These are phyloP conservation scores for Chaenogobius annularis DNA, from an alignment of 2,113 vertebrate species.

Conservation along the genomic window DNA sequence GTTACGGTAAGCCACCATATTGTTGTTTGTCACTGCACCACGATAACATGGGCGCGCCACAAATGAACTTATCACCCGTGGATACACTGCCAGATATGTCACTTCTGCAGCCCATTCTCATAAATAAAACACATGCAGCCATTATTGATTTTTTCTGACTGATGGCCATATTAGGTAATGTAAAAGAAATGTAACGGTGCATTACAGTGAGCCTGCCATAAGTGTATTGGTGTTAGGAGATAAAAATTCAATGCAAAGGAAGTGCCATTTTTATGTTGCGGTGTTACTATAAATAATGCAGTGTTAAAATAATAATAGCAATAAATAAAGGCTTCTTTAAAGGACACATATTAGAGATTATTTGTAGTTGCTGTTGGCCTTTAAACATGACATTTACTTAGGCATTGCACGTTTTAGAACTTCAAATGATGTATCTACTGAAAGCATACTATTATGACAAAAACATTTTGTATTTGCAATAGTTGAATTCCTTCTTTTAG, in stretches of 20 bases:
- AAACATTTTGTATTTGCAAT: too few species aligned
- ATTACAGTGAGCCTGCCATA: background rate
- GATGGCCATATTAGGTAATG: background rate
- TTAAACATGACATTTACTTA: too few species aligned
- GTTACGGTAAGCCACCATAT: conserved; percentile 26
- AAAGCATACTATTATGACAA: too few species aligned
- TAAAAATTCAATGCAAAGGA: background rate
- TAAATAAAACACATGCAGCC: background rate
- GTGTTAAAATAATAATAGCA: background rate
- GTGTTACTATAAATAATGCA: background rate
- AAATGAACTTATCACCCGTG: conserved; percentile 4
- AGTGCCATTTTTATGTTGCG: background rate
- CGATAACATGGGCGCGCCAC: background rate
- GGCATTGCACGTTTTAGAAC: too few species aligned
- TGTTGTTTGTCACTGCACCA: conserved; percentile 16
- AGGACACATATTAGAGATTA: too few species aligned
- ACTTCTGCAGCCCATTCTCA: background rate
- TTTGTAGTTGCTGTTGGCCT: too few species aligned
- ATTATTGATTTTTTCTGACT: background rate
- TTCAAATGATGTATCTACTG: too few species aligned
- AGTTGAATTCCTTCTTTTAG: too few species aligned
- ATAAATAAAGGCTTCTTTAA: background rate
- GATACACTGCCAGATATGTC: conserved; percentile 2
- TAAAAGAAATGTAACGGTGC: background rate
- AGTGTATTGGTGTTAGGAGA: background rate